These are phyloP conservation scores for Athripsodes cinereus DNA, from an alignment of 2,888 invertebrate species.

Conservation along the genomic window DNA sequence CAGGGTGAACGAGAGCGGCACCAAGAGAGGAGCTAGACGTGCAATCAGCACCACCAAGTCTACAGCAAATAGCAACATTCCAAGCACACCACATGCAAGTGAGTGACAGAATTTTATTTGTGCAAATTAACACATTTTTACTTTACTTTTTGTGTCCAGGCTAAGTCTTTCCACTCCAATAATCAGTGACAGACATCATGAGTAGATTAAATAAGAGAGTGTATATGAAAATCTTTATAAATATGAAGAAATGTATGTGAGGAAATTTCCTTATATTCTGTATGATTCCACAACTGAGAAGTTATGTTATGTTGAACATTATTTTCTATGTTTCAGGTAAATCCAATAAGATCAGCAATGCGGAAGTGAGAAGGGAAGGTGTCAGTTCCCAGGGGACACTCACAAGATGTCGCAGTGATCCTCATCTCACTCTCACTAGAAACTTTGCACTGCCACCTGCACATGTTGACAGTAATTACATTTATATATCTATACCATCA, in stretches of 20 bases:
- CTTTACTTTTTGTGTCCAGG: too few relatives aligned
- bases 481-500: too few relatives aligned
- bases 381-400: constrained; percentile 36
- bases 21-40: constrained; percentile 56
- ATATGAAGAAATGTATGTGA: too few relatives aligned
- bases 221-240: too few relatives aligned
- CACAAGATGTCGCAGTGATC: constrained; percentile 44
- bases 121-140: too few relatives aligned
- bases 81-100: constrained; percentile 22
- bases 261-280: too few relatives aligned
- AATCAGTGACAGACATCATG: too few relatives aligned
- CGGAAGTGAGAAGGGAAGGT: constrained; percentile 30
- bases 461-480: constrained; percentile 21
- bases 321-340: constrained; percentile 36
- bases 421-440: constrained; percentile 34
- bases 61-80: constrained; percentile 13
- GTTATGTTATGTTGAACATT: too few relatives aligned
- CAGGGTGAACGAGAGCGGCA: constrained; percentile 71
- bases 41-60: constrained; percentile 27
- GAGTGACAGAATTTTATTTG: too few relatives aligned
- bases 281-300: too few relatives aligned
- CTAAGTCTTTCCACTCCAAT: too few relatives aligned
- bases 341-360: constrained; percentile 36
- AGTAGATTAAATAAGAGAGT: too few relatives aligned
- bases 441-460: constrained; percentile 19